Base-by-base conservation (phyloP, 2,888 invertebrate genomes). In the Zonitis immaculata region DNA sequence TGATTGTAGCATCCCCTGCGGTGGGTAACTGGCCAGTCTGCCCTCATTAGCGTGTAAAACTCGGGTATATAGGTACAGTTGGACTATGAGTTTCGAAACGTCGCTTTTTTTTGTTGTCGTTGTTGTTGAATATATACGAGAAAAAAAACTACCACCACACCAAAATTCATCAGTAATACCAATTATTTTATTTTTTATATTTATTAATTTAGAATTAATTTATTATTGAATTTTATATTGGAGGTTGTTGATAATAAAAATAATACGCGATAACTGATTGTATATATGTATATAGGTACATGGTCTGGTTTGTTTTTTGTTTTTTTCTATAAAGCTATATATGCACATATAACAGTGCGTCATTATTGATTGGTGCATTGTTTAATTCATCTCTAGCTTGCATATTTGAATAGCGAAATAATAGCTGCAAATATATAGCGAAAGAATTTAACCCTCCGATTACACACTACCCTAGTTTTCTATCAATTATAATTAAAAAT, bases 11-110 rank as follows among this genome's bases (percentile, higher is more conserved):
- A 58, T 60, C 69, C 71, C 71, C 72, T 76, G 76, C 65, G 76
- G 76, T 74, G 73, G 74, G 73, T 75, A 75, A 76, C 75, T 76
- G 75, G 74, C 76, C 75, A 74, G 74, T 67, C 72, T 67, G 74
- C 73, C 73, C 75, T 75, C 76, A 75, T 76, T 76, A 75, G 75
- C 73, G 76, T 74, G 75, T 73, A 75, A 74, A 75, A 74, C 73
- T 74, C 73, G 73, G 73, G 71, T 72, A n/a, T n/a, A n/a, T 71
- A 66, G 68, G 75, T 74, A 74, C 75, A 75, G 74, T 74, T 73
- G 71, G 72, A 73, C 72, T 73, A 74, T 73, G 70, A 69, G 73
- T 71, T 71, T 62, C 63, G 14, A 48, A 20, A 11, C 39, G 39
- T 22, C 22, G 22, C 22, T 4, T 5, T 22, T 3, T 22, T 22